Evolutionary conservation across 2,888 invertebrate species (phyloP), one percentile per base, ranked within the genome.

Genomic region (Mythimna impura): DNA sequence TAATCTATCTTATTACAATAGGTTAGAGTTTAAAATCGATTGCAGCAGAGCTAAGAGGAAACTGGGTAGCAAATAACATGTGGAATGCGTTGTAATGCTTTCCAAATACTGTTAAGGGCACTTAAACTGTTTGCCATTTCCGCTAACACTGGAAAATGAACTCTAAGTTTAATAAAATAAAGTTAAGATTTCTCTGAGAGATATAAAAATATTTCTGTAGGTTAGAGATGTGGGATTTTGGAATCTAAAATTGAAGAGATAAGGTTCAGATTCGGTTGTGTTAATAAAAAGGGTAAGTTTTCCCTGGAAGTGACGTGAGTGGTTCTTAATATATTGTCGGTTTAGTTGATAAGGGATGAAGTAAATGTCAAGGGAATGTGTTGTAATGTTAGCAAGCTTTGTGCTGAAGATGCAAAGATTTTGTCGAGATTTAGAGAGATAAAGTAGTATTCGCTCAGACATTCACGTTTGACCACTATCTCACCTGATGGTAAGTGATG

Each of bases 31-130:
- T 7, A 72, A 64, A 71, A 62, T 64, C 14, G 25, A 25, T 52
- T 74, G 76, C 57, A 61, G 47, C 6, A n/a, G 0, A 43, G 47
- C 5, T 74, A 57, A 78, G 43, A 6, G 25, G 50, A 72, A 57
- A 63, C 73, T 83, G 71, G 84, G 55, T 60, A 72, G 73, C 66
- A 84, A 73, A 75, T 87, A 89, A 90, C 92, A 93, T 92, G 89
- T 91, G 91, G 90, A 90, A 88, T 91, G 89, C 88, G 91, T 89
- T 91, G 93, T 94, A 92, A 93, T 93, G 90, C 89, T 91, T 90
- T 89, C 89, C 91, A 91, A 93, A 93, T 91, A 84, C 90, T 82
- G 36, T 83, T 81, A 73, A 71, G 81, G 73, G 79, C 58, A 75
- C 81, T 86, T 78, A 67, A 10, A 65, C 71, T 81, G 69, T 87